Evolutionary conservation across 2,113 vertebrate genomes (phyloP).

Genomic region (Mesembrinibis cayennensis): DNA sequence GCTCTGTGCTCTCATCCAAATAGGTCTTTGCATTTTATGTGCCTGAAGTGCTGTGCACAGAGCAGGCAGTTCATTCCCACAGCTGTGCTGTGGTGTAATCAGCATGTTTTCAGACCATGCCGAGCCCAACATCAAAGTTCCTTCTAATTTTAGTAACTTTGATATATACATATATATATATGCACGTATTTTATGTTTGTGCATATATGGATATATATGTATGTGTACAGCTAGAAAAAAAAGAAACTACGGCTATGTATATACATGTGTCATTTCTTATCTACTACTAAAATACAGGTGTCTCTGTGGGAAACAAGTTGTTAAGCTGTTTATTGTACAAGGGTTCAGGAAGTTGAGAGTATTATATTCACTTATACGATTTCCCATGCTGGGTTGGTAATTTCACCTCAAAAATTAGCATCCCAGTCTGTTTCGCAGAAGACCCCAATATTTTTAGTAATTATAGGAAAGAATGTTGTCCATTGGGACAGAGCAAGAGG

Average conservation of each 20-base stretch:
- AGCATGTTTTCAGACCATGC: neutral
- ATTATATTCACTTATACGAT: neutral
- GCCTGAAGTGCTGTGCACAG: neutral
- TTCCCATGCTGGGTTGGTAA: neutral
- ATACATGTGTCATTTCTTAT: neutral
- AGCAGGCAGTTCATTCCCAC: constrained; percentile 16
- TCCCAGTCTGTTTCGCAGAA: neutral
- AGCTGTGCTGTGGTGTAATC: neutral
- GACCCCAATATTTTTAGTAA: neutral
- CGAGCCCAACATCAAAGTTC: neutral
- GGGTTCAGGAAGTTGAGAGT: neutral
- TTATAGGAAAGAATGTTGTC: neutral
- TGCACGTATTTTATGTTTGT: neutral
- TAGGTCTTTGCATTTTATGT: neutral
- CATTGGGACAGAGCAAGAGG: neutral
- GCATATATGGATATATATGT: neutral
- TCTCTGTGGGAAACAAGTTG: constrained; percentile 14
- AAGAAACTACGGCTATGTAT: neutral
- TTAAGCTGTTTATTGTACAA: neutral
- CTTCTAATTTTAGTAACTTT: neutral
- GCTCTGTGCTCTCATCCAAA: neutral
- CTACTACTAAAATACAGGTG: constrained; percentile 14
- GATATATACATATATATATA: neutral
- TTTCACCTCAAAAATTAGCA: neutral
- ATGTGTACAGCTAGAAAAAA: neutral